phyloP scores from a whole-genome alignment of 2,888 invertebrate species.

The Netelia inedita region DNA sequence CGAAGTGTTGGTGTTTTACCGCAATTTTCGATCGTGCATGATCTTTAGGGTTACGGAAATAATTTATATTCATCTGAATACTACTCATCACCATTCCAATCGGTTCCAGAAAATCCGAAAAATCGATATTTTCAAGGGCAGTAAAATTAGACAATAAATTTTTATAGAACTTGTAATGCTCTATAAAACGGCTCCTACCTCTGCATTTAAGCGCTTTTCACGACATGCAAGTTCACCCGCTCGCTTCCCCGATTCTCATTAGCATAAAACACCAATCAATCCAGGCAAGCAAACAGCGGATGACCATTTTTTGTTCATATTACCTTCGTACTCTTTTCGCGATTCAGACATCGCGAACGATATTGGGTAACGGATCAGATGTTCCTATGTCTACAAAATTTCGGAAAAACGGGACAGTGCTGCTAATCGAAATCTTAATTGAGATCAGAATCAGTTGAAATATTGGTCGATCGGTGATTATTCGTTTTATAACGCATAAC shows the following conservation, averaged over 20 bases:
- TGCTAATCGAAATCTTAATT: not conserved
- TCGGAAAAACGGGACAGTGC: not conserved
- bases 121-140: too few relatives aligned
- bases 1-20: too few relatives aligned
- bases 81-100: too few relatives aligned
- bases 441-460: conserved; percentile 22
- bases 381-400: conserved; percentile 21
- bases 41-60: too few relatives aligned
- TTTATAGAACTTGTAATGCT: too few relatives aligned
- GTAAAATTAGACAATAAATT: too few relatives aligned
- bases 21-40: too few relatives aligned
- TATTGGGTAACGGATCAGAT: not conserved
- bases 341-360: conserved; percentile 8
- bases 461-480: not conserved
- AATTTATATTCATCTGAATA: too few relatives aligned
- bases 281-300: not conserved
- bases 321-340: not conserved
- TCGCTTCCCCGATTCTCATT: conserved; percentile 24
- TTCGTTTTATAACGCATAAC: not conserved
- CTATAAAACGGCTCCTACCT: not conserved
- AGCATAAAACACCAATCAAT: conserved; percentile 51
- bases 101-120: too few relatives aligned
- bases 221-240: conserved; percentile 32
- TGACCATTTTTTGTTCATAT: not conserved
- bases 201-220: conserved; percentile 48